These are phyloP conservation scores for Sphyrna mokarran DNA, from an alignment of 2,113 vertebrate species.

Conservation along the genomic window DNA sequence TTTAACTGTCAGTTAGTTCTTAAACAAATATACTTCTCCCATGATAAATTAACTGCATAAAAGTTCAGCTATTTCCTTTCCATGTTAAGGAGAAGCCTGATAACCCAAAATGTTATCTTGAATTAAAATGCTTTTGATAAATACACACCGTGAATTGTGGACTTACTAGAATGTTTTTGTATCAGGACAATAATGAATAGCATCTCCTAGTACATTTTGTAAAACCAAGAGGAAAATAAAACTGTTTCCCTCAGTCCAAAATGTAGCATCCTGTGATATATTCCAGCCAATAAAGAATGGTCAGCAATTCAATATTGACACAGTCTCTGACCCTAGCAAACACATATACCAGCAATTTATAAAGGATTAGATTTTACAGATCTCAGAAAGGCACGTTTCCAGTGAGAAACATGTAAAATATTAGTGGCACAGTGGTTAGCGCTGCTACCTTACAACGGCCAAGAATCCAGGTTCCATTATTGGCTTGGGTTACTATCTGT, in stretches of 20 bases:
- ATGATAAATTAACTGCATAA: constrained; percentile 16
- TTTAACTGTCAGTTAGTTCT: constrained; percentile 23
- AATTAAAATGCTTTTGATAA: constrained; percentile 5
- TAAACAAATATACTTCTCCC: background rate
- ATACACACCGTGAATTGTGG: background rate
- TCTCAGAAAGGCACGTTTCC: too few relatives aligned
- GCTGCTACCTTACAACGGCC: too few relatives aligned
- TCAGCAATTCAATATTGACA: background rate
- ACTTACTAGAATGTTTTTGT: background rate
- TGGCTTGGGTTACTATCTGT: too few relatives aligned
- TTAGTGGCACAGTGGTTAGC: too few relatives aligned
- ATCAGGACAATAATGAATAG: background rate
- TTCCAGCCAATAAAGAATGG: background rate
- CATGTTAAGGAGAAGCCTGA: background rate
- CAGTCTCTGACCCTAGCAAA: background rate
- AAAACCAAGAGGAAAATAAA: background rate
- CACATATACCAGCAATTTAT: too few relatives aligned
- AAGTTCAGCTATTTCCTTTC: constrained; percentile 2
- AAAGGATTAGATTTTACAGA: too few relatives aligned
- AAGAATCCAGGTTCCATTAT: too few relatives aligned
- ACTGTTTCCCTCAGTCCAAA: background rate
- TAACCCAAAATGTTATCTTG: background rate
- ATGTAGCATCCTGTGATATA: background rate
- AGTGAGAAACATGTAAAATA: too few relatives aligned
- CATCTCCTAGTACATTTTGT: background rate